Base-by-base conservation (phyloP, 2,113 vertebrate species). In the Myrmecobius fasciatus region DNA sequence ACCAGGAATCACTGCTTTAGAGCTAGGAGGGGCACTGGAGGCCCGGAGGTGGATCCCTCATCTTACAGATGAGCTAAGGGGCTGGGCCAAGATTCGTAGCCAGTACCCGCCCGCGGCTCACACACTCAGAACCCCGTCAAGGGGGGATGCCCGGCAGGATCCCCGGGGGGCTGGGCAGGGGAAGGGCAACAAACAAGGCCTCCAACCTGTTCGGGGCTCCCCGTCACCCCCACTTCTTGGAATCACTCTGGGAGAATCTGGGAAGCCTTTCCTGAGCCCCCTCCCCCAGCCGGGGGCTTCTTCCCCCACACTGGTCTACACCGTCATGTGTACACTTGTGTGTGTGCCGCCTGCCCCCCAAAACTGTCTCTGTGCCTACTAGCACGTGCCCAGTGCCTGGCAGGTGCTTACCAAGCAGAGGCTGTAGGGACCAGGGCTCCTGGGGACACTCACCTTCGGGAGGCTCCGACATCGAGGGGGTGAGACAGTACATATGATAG, bases 401-500 rank as follows among this genome's bases (percentile, higher is more conserved):
- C n/a, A n/a, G n/a, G n/a, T n/a, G n/a, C n/a, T n/a, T n/a, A n/a
- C n/a, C n/a, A n/a, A n/a, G n/a, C n/a, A n/a, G n/a, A n/a, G n/a
- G n/a, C n/a, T n/a, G n/a, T n/a, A 9, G 60, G 60, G 60, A 11
- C 31, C 60, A 22, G 67, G 6, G 17, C 17, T n/a, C 67, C 17
- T n/a, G 17, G 22, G 56, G 14, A 51, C 2, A 52, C 96, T 90
- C 97, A 99, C 99, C 98, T 96, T 99, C 99, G 0, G 99, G 99
- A 0, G 99, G 99, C 97, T 99, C 99, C 0, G 98, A 95, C 99
- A 99, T 99, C 91, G 99, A 98, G 0, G 99, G 99, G 0, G 97
- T 98, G 51, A 99, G 98, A 93, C 99, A 99, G 97, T 99, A 99
- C 99, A 99, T 99, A 92, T 99, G 99, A 96, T 99, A 99, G 4